Percentiles rank a stretch among this genome's conserved stretches.
phyloP scores from a whole-genome alignment of 1,140 invertebrate genomes.

The Copidosoma floridanum region DNA sequence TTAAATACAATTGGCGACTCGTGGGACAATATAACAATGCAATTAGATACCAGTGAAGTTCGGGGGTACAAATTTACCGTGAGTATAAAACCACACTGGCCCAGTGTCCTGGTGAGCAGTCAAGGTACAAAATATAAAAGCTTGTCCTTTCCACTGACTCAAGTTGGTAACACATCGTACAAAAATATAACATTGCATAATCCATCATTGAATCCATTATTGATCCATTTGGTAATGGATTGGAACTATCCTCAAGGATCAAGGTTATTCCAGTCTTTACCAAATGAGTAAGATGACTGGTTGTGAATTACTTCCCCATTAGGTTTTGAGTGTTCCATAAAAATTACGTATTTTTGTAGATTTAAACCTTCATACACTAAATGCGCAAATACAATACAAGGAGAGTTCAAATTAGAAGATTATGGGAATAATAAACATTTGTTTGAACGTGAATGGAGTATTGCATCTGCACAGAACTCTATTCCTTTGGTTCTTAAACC shows the following conservation, averaged over 20 bases:
- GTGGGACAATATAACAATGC: slow-evolving; percentile 70
- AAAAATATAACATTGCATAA: slow-evolving; percentile 63
- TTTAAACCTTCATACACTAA: slow-evolving; percentile 48
- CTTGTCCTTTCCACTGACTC: slow-evolving; percentile 74
- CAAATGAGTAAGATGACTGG: slow-evolving; percentile 43
- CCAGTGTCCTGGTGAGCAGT: slow-evolving; percentile 53
- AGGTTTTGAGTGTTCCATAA: slow-evolving; percentile 1
- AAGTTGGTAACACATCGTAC: slow-evolving; percentile 76
- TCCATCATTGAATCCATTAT: slow-evolving; percentile 61
- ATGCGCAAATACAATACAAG: slow-evolving; percentile 38
- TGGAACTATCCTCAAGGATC: slow-evolving; percentile 58
- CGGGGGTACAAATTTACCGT: slow-evolving; percentile 70
- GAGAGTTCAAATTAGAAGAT: slow-evolving; percentile 51
- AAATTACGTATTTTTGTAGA: slow-evolving; percentile 29
- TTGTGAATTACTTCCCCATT: neutral
- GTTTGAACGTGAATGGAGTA: slow-evolving; percentile 42
- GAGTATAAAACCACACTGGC: slow-evolving; percentile 74
- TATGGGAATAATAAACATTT: slow-evolving; percentile 36
- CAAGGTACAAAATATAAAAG: slow-evolving; percentile 51
- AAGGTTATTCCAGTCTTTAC: slow-evolving; percentile 56
- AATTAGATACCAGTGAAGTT: slow-evolving; percentile 75
- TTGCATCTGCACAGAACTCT: slow-evolving; percentile 40
- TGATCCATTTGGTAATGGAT: slow-evolving; percentile 66
- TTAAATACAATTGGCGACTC: slow-evolving; percentile 55
- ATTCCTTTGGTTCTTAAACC: slow-evolving; percentile 52